Evolutionary conservation across 2,113 vertebrate genomes (phyloP).

Genomic region (Chloropsis cyanopogon): DNA sequence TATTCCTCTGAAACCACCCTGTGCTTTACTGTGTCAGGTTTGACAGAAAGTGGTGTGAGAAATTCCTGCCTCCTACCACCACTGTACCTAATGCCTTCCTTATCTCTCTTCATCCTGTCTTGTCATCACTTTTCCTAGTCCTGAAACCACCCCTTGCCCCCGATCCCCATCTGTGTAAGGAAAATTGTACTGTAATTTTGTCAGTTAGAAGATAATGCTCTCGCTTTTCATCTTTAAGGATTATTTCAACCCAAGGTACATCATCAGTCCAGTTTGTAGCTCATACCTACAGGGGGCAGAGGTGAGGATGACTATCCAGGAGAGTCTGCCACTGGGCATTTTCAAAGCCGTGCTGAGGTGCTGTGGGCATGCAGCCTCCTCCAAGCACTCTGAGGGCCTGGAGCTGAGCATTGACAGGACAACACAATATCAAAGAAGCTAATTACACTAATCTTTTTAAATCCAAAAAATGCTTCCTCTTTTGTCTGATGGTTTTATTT

Average conservation of each 20-base stretch:
- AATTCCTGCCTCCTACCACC: not conserved
- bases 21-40: accelerated
- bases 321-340: not conserved
- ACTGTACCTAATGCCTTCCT: not conserved
- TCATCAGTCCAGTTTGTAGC: not conserved
- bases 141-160: not conserved
- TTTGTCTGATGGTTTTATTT: not conserved
- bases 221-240: not conserved
- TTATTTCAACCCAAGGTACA: not conserved
- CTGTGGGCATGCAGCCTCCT: not conserved
- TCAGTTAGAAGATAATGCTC: not conserved
- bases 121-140: not conserved
- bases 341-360: not conserved
- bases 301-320: not conserved
- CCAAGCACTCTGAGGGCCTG: not conserved
- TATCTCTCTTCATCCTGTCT: not conserved
- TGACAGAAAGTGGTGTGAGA: not conserved
- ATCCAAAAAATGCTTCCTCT: not conserved
- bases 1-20: not conserved
- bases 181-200: not conserved
- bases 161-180: accelerated
- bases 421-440: not conserved
- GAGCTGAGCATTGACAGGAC: not conserved
- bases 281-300: not conserved
- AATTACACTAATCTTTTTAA: not conserved